These are phyloP conservation scores for Mungos mungo DNA, from an alignment of 2,113 vertebrate species.

Conservation along the genomic window DNA sequence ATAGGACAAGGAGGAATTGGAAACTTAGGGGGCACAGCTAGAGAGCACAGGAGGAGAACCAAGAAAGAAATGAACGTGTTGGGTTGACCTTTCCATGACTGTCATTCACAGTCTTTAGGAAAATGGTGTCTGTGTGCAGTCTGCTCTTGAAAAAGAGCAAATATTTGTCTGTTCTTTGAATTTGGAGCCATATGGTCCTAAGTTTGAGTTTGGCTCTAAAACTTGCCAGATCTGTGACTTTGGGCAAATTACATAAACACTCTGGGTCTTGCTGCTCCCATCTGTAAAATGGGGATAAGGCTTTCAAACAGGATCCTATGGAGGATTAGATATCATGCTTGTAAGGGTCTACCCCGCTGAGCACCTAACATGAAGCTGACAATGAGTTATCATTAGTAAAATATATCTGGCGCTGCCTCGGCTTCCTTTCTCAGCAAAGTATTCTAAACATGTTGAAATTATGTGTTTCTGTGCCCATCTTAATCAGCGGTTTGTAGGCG, in stretches of 20 bases:
- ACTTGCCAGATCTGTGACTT: background rate
- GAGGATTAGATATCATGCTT: background rate
- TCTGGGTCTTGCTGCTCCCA: constrained; percentile 14
- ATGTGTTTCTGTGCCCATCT: background rate
- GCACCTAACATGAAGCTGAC: background rate
- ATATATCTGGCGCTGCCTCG: background rate
- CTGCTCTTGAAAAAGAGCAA: constrained; percentile 24
- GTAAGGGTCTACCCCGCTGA: background rate
- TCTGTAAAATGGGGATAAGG: constrained; percentile 16
- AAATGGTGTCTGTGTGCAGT: background rate
- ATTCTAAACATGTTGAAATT: background rate
- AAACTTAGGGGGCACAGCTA: background rate
- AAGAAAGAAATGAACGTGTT: background rate
- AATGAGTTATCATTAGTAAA: background rate
- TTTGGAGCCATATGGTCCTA: constrained; percentile 4
- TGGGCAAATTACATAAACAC: constrained; percentile 2
- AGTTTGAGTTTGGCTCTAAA: constrained; percentile 46
- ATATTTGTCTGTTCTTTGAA: background rate
- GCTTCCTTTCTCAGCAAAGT: background rate
- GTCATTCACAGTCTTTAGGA: background rate
- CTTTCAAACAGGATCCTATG: background rate
- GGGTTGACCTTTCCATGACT: background rate
- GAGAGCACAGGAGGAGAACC: background rate
- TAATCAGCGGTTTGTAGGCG: background rate
- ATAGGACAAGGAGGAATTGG: background rate